A percentile compares a stretch with the other conserved stretches of the same genome.
Evolutionary conservation across 2,113 vertebrate species (phyloP).

Genomic region (Prolemur simus): DNA sequence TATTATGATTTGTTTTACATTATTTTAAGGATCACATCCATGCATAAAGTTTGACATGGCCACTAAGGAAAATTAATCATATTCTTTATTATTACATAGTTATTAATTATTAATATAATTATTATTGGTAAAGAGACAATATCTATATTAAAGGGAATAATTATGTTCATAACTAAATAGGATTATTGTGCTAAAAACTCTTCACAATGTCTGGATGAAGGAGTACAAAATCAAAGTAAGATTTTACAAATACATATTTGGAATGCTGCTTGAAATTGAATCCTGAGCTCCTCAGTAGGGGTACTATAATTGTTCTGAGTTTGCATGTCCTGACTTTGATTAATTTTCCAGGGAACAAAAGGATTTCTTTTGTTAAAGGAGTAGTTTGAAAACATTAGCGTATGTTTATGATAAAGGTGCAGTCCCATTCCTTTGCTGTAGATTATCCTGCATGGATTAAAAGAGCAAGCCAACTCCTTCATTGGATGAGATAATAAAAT

Average conservation of each 20-base stretch:
- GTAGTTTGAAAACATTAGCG: neutral
- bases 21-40: neutral
- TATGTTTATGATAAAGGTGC: neutral
- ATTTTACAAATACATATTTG: neutral
- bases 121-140: neutral
- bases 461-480: neutral
- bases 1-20: conserved; percentile 30
- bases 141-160: neutral
- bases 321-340: neutral
- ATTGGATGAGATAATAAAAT: neutral
- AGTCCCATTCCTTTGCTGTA: neutral
- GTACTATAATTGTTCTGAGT: neutral
- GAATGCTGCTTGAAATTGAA: neutral
- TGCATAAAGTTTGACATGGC: neutral
- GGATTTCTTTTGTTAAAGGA: neutral
- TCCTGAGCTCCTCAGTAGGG: neutral
- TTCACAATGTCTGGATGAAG: neutral
- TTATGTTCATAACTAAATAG: neutral
- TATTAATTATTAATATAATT: neutral
- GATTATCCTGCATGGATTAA: neutral
- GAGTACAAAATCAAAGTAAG: neutral
- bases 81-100: neutral
- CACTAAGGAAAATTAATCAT: neutral
- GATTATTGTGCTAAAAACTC: neutral
- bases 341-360: neutral